A percentile compares a stretch with the other conserved stretches of the same genome.
Conservation (phyloP, 2,797 vertebrate genomes). For the Siniperca obscura region DNA sequence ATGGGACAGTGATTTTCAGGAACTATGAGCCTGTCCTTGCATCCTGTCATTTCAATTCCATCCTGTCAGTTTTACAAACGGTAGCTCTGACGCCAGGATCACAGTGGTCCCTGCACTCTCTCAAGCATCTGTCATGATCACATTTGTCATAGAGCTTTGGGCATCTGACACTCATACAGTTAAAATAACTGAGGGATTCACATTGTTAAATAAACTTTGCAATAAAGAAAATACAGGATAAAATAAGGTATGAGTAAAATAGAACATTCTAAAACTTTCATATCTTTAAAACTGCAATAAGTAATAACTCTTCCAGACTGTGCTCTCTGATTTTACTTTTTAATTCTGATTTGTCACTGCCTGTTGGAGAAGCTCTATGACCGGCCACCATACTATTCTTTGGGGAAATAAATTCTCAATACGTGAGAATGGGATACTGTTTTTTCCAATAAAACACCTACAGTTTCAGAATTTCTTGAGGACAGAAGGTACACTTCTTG, state of each 20-base stretch:
- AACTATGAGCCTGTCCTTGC: background rate
- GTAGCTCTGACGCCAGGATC: slow-evolving; percentile 18
- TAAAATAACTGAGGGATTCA: background rate
- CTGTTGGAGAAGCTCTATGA: background rate
- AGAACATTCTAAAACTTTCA: background rate
- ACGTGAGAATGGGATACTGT: background rate
- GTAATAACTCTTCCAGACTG: background rate
- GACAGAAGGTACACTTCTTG: background rate
- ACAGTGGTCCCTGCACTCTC: slow-evolving; percentile 9
- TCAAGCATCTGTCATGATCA: slow-evolving; percentile 34
- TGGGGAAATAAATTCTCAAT: background rate
- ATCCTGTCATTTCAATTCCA: slow-evolving; percentile 1
- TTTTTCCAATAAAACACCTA: background rate
- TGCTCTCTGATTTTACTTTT: background rate
- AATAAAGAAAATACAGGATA: background rate
- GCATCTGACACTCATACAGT: background rate
- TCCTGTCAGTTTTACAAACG: slow-evolving; percentile 1
- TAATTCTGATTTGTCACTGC: background rate
- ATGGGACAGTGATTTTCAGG: background rate
- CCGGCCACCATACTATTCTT: background rate
- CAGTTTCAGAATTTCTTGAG: background rate
- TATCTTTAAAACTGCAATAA: background rate
- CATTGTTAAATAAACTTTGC: background rate
- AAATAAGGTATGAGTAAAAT: background rate
- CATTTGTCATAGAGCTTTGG: slow-evolving; percentile 18